These are phyloP conservation scores for Diabrotica balteata DNA, from an alignment of 2,888 invertebrate species.

Conservation along the genomic window DNA sequence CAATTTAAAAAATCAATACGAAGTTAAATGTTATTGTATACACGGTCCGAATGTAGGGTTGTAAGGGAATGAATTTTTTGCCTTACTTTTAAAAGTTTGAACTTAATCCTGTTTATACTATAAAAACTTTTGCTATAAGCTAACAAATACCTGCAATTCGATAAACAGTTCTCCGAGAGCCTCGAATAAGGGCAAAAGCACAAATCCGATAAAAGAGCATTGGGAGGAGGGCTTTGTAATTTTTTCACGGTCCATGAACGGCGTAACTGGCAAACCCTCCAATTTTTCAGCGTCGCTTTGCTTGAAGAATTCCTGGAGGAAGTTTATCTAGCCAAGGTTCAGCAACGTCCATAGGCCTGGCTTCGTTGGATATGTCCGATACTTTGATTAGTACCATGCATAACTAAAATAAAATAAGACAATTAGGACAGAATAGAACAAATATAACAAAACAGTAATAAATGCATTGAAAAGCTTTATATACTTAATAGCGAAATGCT, in stretches of 20 bases:
- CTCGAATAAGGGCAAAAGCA: conserved; percentile 81
- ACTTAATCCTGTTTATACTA: too few species aligned
- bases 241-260: conserved; percentile 87
- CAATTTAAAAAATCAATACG: too few species aligned
- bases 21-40: too few species aligned
- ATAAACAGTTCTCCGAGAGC: conserved; percentile 77
- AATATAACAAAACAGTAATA: too few species aligned
- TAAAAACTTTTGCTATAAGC: too few species aligned
- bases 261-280: conserved; percentile 83
- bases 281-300: conserved; percentile 83
- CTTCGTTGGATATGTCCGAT: conserved; percentile 85
- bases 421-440: too few species aligned
- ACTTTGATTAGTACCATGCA: conserved; percentile 85
- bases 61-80: too few species aligned
- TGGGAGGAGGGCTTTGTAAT: conserved; percentile 85
- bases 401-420: conserved; percentile 60
- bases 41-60: too few species aligned
- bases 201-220: conserved; percentile 83
- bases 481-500: too few species aligned
- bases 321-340: conserved; percentile 83
- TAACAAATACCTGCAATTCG: conserved; percentile 69
- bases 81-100: too few species aligned
- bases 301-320: conserved; percentile 76
- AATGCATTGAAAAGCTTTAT: too few species aligned
- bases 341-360: conserved; percentile 81